Evolutionary conservation across 1,140 invertebrate species (phyloP).

Genomic region (Meloidogyne hapla): DNA sequence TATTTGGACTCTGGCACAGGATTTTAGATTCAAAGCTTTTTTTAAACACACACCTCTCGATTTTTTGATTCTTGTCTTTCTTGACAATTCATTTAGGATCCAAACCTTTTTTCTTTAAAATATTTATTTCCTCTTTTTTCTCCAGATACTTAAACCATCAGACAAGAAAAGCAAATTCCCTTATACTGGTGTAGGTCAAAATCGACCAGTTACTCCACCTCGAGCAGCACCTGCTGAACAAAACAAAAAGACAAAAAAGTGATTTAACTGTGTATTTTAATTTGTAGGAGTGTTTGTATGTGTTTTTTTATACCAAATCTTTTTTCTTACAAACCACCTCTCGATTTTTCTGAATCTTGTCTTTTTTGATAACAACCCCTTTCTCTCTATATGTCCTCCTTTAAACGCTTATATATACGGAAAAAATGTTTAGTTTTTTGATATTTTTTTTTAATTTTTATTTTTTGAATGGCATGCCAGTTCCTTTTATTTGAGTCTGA

Average conservation of each 20-base stretch:
- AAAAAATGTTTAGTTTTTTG: not conserved
- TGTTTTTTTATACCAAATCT: too few species aligned
- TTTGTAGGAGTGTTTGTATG: not conserved
- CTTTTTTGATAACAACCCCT: not conserved
- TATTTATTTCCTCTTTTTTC: slow-evolving; percentile 1
- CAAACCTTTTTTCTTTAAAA: too few species aligned
- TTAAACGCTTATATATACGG: not conserved
- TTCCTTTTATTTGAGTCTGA: too few species aligned
- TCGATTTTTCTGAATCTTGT: too few species aligned
- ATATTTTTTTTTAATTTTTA: too few species aligned
- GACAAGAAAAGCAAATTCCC: slow-evolving; percentile 71
- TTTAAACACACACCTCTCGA: too few species aligned
- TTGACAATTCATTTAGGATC: not conserved
- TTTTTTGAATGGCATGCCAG: too few species aligned
- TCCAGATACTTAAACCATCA: slow-evolving; percentile 69
- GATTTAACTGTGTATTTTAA: not conserved
- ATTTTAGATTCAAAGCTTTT: too few species aligned
- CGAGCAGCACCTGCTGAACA: slow-evolving; percentile 65
- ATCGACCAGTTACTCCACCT: slow-evolving; percentile 77
- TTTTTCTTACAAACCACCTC: too few species aligned
- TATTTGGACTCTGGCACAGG: too few species aligned
- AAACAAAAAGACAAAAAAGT: slow-evolving; percentile 61
- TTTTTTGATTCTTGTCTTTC: not conserved
- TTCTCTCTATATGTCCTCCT: not conserved
- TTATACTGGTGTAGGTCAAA: slow-evolving; percentile 67